Percentiles rank a stretch among this genome's conserved stretches.
Conservation (phyloP, 2,888 invertebrate genomes). For the Steinernema scapterisci region DNA sequence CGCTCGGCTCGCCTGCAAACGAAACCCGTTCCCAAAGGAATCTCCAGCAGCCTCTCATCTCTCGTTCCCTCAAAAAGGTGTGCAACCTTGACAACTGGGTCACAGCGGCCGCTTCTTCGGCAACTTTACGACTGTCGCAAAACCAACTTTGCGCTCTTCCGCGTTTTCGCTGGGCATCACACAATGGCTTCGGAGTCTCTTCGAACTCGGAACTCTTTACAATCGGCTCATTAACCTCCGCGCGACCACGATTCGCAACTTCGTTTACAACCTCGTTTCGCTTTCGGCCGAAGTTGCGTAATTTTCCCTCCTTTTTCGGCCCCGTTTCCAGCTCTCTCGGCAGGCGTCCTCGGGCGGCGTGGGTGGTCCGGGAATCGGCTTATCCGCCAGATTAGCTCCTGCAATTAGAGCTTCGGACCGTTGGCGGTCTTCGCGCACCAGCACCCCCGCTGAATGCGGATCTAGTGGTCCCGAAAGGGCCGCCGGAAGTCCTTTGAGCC, state of each 20-base stretch:
- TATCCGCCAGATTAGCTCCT: constrained; percentile 13
- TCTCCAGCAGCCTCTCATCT: background rate
- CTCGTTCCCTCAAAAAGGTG: background rate
- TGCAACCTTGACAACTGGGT: constrained; percentile 12
- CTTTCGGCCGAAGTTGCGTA: constrained; percentile 31
- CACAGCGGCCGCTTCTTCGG: constrained; percentile 2
- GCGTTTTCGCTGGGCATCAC: background rate
- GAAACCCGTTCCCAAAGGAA: constrained; percentile 5
- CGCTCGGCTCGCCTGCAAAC: background rate
- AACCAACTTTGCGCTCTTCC: background rate
- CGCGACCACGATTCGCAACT: constrained; percentile 21
- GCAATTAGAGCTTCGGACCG: constrained; percentile 8
- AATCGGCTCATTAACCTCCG: constrained; percentile 21
- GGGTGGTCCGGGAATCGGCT: background rate
- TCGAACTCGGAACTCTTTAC: background rate
- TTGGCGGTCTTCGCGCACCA: constrained; percentile 20
- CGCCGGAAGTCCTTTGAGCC: constrained; percentile 16
- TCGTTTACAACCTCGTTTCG: constrained; percentile 29
- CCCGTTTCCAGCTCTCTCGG: background rate
- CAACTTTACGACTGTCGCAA: constrained; percentile 24
- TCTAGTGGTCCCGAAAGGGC: constrained; percentile 3
- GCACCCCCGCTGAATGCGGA: constrained; percentile 19
- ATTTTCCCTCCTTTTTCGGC: constrained; percentile 21
- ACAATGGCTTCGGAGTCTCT: constrained; percentile 1
- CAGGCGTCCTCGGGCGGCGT: background rate